Evolutionary conservation across 2,888 invertebrate genomes (phyloP).

Genomic region (Heliconius erato): DNA sequence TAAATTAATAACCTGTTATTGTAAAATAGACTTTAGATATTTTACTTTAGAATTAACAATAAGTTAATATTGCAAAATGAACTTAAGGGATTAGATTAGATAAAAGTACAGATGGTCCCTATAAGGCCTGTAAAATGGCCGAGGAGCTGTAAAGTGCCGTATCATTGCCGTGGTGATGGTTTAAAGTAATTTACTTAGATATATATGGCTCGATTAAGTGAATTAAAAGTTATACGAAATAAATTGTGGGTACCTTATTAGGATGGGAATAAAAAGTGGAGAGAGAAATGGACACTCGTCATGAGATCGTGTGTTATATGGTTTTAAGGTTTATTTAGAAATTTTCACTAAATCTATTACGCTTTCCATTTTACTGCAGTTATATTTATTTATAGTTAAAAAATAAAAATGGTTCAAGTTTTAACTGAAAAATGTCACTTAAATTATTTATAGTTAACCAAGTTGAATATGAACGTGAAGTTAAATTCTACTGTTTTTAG

Average conservation of each 20-base stretch:
- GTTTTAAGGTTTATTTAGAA: background rate
- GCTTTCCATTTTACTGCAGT: background rate
- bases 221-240: slow-evolving; percentile 49
- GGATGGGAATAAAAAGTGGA: slow-evolving; percentile 19
- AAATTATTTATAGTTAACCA: background rate
- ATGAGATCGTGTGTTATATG: background rate
- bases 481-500: background rate
- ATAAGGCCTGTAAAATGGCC: slow-evolving; percentile 53
- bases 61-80: slow-evolving; percentile 36
- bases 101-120: slow-evolving; percentile 54
- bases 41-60: slow-evolving; percentile 40
- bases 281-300: slow-evolving; percentile 26
- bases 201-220: slow-evolving; percentile 48
- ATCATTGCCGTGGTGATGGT: slow-evolving; percentile 52
- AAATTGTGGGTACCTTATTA: slow-evolving; percentile 45
- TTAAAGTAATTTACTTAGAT: slow-evolving; percentile 50
- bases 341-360: background rate
- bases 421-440: background rate
- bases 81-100: slow-evolving; percentile 55
- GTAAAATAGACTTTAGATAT: slow-evolving; percentile 29
- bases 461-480: too few species aligned
- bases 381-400: background rate
- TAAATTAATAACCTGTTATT: slow-evolving; percentile 19
- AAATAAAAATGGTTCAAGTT: background rate
- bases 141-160: slow-evolving; percentile 54